Conservation (phyloP, 2,797 vertebrate genomes). For the Champsocephalus gunnari region DNA sequence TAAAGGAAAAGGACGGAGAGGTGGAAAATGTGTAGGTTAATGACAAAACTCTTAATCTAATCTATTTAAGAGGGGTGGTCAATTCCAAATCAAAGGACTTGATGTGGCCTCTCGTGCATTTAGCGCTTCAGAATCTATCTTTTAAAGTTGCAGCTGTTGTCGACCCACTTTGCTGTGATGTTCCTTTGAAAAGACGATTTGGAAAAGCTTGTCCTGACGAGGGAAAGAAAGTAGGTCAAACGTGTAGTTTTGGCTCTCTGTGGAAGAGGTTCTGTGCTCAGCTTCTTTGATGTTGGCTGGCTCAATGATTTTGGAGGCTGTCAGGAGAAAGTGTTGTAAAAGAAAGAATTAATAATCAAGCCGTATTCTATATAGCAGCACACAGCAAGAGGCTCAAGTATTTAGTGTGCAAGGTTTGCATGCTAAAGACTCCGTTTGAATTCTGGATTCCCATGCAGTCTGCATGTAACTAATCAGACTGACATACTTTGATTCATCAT, state of each 20-base stretch:
- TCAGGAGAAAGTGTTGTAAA: slow-evolving; percentile 38
- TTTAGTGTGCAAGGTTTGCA: slow-evolving; percentile 14
- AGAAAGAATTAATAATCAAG: slow-evolving; percentile 49
- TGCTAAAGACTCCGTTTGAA: slow-evolving; percentile 20
- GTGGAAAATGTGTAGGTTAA: slow-evolving; percentile 45
- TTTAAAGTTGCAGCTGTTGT: slow-evolving; percentile 37
- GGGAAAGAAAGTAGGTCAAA: slow-evolving; percentile 69
- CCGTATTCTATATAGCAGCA: slow-evolving; percentile 31
- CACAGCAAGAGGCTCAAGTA: slow-evolving; percentile 6
- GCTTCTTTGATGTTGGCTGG: slow-evolving; percentile 66
- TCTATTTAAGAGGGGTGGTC: slow-evolving; percentile 50
- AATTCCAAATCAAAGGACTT: slow-evolving; percentile 33
- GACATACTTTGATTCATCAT: slow-evolving; percentile 30
- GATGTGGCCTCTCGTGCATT: slow-evolving; percentile 30
- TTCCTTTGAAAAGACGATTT: slow-evolving; percentile 37
- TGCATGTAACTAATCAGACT: slow-evolving; percentile 48
- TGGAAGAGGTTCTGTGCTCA: slow-evolving; percentile 34
- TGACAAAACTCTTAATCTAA: slow-evolving; percentile 43
- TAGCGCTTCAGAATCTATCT: slow-evolving; percentile 25
- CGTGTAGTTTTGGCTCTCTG: slow-evolving; percentile 42
- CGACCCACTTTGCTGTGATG: slow-evolving; percentile 28
- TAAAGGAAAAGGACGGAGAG: slow-evolving; percentile 53
- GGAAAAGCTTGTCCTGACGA: slow-evolving; percentile 30
- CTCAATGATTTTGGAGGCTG: slow-evolving; percentile 47
- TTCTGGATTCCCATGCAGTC: slow-evolving; percentile 20